Evolutionary conservation across 2,888 invertebrate species (phyloP), one percentile per base, ranked within the genome.

Genomic region (Mythimna albipuncta): DNA sequence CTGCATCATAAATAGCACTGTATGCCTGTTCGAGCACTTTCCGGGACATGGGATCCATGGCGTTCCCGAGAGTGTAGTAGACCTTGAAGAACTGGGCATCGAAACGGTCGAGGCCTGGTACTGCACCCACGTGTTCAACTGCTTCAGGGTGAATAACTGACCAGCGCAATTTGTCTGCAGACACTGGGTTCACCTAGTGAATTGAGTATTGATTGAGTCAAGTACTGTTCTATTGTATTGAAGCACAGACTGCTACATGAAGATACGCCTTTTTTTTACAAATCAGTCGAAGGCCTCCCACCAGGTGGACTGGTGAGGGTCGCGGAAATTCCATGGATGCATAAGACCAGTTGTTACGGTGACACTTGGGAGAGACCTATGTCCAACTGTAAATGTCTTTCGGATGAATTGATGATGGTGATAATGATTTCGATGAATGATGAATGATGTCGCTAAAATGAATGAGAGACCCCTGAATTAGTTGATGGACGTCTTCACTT

Each of bases 1-100:
- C 97, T 58, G 98, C 97, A 94, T 98, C 98, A 69, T 98, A 96
- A 65, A 98, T 97, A 57, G 97, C 97, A 89, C 98, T 98, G 87
- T 97, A 98, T 0, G 97, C 96, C 11, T 97, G 97, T 90, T 98
- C 98, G 68, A 98, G 94, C 35, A 98, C 89, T 79, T 98, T 96
- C 58, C 98, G 94, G 0, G 97, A 97, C 96, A 98, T 97, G 0
- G 91, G 75, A 65, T 94, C 94, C 93, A 93, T 93, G 44, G 72
- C 81, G 62, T 79, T 77, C 0, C 97, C 97, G 82, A 98, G 97
- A 65, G 97, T 97, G 75, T 96, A 97, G 87, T 97, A 97, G 7
- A 98, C 97, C 41, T 97, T 97, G 87, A 98, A 98, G 89, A 97
- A 98, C 19, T 97, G 97, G 0, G 97, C 97, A 88, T 98, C 98